Evolutionary conservation across 2,113 vertebrate genomes (phyloP).

Genomic region (Taurulus bubalis): DNA sequence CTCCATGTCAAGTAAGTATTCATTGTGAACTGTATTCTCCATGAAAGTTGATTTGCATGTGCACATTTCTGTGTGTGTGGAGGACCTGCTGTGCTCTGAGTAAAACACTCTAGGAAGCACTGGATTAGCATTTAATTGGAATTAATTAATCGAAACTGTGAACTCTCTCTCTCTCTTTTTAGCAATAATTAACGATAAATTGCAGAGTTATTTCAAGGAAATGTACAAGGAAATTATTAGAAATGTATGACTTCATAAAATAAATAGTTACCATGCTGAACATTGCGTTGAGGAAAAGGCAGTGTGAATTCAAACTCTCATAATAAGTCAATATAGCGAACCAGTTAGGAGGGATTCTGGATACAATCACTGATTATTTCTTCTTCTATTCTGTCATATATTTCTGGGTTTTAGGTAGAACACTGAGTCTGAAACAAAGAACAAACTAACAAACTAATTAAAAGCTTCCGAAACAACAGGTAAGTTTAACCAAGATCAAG

Average conservation of each 20-base stretch:
- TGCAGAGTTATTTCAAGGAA: not conserved
- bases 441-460: too few species aligned
- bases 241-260: not conserved
- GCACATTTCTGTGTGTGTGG: slow-evolving; percentile 27
- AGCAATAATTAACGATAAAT: slow-evolving; percentile 16
- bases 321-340: not conserved
- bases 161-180: not conserved
- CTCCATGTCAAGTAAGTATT: not conserved
- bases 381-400: not conserved
- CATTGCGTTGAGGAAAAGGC: not conserved
- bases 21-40: not conserved
- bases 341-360: not conserved
- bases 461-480: too few species aligned
- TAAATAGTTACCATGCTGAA: not conserved
- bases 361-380: slow-evolving; percentile 1
- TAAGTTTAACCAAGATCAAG: not conserved
- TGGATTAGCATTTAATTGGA: slow-evolving; percentile 10
- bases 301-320: not conserved
- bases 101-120: slow-evolving; percentile 3
- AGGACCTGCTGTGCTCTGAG: slow-evolving; percentile 4
- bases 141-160: slow-evolving; percentile 9
- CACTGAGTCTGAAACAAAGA: too few species aligned
- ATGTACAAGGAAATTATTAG: slow-evolving; percentile 15
- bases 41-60: not conserved
- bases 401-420: too few species aligned